Evolutionary conservation across 2,113 vertebrate species (phyloP).

Genomic region (Brienomyrus brachyistius): DNA sequence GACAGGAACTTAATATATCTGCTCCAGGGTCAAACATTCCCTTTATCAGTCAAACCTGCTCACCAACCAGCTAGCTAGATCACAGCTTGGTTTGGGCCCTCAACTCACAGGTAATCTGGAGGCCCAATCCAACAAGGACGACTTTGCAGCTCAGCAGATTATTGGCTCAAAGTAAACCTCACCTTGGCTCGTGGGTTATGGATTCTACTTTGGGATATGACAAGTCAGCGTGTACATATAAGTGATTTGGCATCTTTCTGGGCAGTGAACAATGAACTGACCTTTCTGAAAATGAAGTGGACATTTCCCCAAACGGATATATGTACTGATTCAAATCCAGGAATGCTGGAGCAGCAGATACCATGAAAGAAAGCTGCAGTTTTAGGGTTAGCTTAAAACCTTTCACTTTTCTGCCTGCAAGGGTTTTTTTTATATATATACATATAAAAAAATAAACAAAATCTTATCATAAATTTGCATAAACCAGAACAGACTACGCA

Average conservation of each 20-base stretch:
- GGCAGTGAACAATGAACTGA: not conserved
- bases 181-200: not conserved
- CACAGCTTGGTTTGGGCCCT: not conserved
- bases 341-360: not conserved
- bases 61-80: not conserved
- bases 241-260: not conserved
- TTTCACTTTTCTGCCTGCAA: not conserved
- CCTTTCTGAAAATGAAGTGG: not conserved
- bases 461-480: not conserved
- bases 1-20: not conserved
- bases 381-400: not conserved
- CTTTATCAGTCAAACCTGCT: not conserved
- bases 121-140: not conserved
- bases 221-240: not conserved
- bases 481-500: not conserved
- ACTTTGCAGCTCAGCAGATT: not conserved
- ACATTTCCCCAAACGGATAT: not conserved
- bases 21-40: not conserved
- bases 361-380: not conserved
- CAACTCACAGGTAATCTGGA: not conserved
- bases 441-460: not conserved
- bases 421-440: not conserved
- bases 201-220: not conserved
- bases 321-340: not conserved
- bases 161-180: not conserved